Base-by-base conservation (phyloP, 2,113 vertebrate genomes). In the Caracal caracal region DNA sequence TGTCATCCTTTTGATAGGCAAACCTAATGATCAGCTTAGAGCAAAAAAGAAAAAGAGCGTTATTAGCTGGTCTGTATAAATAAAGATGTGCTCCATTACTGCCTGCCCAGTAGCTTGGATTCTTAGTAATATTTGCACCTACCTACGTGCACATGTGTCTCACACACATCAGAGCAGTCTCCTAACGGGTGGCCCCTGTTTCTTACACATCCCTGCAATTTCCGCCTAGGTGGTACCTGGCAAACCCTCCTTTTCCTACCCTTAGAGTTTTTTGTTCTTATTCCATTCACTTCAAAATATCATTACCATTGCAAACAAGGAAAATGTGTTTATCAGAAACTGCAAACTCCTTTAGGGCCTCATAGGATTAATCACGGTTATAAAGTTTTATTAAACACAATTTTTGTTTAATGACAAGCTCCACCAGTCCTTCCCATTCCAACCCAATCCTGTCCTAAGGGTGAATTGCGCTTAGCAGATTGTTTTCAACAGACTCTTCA, bases 301-400 rank as follows among this genome's bases (percentile, higher is more conserved):
- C 98, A 99, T 99, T 99, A 99, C 99, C 99, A 99, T 99, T 99
- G 98, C 99, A 99, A 99, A 99, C 99, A 99, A 99, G 98, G 98
- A 98, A 99, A 99, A 99, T 99, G 98, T 99, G 99, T 99, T 99
- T 99, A 99, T 99, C 99, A 99, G 99, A 98, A 99, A 98, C 98
- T 98, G 98, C 98, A 99, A 99, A 99, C 98, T 99, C 99, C 99
- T 99, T 99, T 98, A 99, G 98, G 99, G 99, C 99, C 99, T 99
- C 99, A 98, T 99, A 99, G 99, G 99, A 99, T 99, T 99, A 99
- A 99, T 99, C 99, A 99, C 97, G 99, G 99, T 99, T 99, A 99
- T 99, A 99, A 99, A 99, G 99, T 99, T 99, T 99, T 99, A 99
- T 99, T 99, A 99, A 99, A 99, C 99, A 99, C 99, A 99, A 99